Evolutionary conservation across 2,888 invertebrate species (phyloP).

Genomic region (Brenthis ino): DNA sequence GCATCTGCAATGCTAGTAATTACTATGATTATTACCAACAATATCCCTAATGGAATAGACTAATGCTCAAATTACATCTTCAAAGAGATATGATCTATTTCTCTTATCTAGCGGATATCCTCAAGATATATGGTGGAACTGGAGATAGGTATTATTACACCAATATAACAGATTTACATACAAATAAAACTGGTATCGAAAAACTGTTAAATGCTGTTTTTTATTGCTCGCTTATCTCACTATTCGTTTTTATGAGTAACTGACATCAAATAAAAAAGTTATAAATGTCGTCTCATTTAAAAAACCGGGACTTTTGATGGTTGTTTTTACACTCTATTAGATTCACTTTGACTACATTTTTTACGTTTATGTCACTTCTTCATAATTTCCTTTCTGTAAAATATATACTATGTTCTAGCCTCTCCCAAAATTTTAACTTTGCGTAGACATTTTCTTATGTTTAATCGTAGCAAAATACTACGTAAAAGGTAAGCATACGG

Average conservation of each 20-base stretch:
- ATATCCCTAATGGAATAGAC: too few relatives aligned
- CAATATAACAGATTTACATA: conserved; percentile 26
- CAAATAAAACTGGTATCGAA: conserved; percentile 36
- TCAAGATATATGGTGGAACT: neutral
- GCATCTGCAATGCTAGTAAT: too few relatives aligned
- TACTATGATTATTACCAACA: too few relatives aligned
- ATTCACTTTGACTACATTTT: conserved; percentile 11
- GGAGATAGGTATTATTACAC: neutral
- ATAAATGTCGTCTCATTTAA: conserved; percentile 35
- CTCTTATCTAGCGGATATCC: neutral
- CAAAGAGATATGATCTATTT: too few relatives aligned
- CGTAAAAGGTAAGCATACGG: too few relatives aligned
- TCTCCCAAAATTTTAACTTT: too few relatives aligned
- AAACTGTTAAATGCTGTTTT: conserved; percentile 36
- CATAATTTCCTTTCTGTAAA: conserved; percentile 10
- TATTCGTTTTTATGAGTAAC: conserved; percentile 36
- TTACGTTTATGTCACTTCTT: conserved; percentile 12
- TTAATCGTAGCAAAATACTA: too few relatives aligned
- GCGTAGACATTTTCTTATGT: too few relatives aligned
- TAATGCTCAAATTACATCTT: too few relatives aligned
- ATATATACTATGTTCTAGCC: too few relatives aligned
- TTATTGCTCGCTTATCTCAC: conserved; percentile 38
- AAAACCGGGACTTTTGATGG: conserved; percentile 23
- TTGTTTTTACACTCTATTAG: conserved; percentile 18
- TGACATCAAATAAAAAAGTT: conserved; percentile 34